phyloP scores from a whole-genome alignment of 30 jellyfish, hydroid and myxozoan genomes.

The Hydra vulgaris region DNA sequence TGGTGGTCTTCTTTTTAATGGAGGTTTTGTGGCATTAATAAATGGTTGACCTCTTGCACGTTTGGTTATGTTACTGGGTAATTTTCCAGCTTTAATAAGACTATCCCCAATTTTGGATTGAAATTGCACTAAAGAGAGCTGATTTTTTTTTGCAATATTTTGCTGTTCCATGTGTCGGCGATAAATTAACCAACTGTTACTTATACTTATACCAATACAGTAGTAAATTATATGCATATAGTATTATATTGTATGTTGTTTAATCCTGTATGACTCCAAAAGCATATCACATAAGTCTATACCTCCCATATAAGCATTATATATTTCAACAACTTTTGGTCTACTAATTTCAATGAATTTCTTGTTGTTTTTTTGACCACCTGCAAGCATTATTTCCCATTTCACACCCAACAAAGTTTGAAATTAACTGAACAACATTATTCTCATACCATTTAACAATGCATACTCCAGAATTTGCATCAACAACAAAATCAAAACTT shows the following conservation, averaged over 20 bases:
- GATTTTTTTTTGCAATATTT: constrained; percentile 11
- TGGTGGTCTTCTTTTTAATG: constrained; percentile 16
- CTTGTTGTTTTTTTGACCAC: not conserved
- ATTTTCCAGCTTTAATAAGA: constrained; percentile 10
- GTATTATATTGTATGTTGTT: not conserved
- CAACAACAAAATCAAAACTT: not conserved
- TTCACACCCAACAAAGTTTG: not conserved
- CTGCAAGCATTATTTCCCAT: not conserved
- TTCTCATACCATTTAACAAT: not conserved
- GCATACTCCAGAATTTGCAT: not conserved
- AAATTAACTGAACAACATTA: not conserved
- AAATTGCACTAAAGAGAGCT: constrained; percentile 20
- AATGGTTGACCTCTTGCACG: constrained; percentile 19
- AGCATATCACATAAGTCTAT: constrained; percentile 40
- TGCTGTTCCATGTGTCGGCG: constrained; percentile 14
- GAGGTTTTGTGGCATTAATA: not conserved
- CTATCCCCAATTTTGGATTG: constrained; percentile 13
- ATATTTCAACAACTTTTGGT: constrained; percentile 21
- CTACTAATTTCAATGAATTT: constrained; percentile 9
- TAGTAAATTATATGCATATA: constrained; percentile 19
- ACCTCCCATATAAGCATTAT: constrained; percentile 19
- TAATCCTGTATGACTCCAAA: constrained; percentile 16
- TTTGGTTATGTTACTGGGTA: not conserved
- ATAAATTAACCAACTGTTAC: constrained; percentile 22
- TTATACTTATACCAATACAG: constrained; percentile 15